Percentiles rank a stretch among this genome's conserved stretches.
Evolutionary conservation across 2,797 vertebrate genomes (phyloP).

Genomic region (Anas capensis): DNA sequence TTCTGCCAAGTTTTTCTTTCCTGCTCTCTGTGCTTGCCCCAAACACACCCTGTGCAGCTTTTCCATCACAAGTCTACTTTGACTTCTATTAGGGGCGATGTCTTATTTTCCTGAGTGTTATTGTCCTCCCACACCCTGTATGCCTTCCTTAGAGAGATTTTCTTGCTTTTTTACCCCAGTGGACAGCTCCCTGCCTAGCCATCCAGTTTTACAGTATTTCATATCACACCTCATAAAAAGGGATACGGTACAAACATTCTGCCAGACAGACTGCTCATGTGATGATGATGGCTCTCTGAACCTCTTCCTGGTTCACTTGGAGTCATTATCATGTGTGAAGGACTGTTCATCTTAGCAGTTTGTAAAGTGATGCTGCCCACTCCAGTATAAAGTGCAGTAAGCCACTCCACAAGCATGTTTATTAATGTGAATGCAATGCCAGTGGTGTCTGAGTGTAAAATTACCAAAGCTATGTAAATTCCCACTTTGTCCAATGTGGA

Average conservation of each 20-base stretch:
- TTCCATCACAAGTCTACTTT: background rate
- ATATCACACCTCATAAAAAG: background rate
- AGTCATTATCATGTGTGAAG: background rate
- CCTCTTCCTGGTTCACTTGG: background rate
- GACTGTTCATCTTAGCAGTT: background rate
- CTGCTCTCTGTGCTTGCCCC: background rate
- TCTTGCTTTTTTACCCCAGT: background rate
- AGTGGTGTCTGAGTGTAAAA: background rate
- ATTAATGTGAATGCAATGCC: background rate
- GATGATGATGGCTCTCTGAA: background rate
- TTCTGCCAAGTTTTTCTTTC: background rate
- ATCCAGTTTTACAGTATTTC: slow-evolving; percentile 5
- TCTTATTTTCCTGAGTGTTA: background rate
- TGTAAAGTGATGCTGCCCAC: background rate
- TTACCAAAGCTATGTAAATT: background rate
- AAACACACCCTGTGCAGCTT: background rate
- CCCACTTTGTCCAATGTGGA: background rate
- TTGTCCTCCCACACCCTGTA: background rate
- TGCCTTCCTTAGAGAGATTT: background rate
- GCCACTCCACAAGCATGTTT: background rate
- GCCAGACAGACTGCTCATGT: background rate
- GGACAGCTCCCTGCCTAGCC: background rate
- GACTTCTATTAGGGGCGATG: background rate
- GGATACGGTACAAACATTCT: background rate
- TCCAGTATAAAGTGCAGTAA: background rate